Conservation (phyloP, 2,113 vertebrate genomes). For the Cochlearius cochlearius region DNA sequence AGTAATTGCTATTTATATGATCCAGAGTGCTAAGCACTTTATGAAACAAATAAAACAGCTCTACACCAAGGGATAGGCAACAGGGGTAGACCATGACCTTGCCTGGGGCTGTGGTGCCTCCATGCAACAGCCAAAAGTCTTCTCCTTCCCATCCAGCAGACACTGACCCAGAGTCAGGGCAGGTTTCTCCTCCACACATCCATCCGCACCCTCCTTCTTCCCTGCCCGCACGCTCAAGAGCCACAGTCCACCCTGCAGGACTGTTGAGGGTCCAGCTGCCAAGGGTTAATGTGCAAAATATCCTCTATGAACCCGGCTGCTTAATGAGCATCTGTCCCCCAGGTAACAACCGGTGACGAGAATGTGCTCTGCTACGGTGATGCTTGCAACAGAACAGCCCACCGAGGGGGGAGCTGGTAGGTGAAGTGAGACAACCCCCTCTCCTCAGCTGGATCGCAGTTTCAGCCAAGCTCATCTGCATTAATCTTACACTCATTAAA, state of each 20-base stretch:
- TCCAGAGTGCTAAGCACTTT: neutral
- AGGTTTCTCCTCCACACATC: neutral
- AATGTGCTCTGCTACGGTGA: neutral
- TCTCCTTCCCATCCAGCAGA: neutral
- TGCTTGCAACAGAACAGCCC: neutral
- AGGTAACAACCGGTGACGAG: neutral
- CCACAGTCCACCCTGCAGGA: neutral
- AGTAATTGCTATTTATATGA: neutral
- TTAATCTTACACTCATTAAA: slow-evolving; percentile 48
- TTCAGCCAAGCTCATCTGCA: slow-evolving; percentile 36
- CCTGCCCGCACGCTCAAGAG: accelerated
- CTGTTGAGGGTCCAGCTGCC: neutral
- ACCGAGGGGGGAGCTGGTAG: neutral
- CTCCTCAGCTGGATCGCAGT: neutral
- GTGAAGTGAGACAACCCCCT: neutral
- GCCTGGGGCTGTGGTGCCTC: neutral
- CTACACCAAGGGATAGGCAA: neutral
- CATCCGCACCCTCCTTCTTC: neutral
- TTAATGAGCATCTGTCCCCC: neutral
- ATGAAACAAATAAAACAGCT: neutral
- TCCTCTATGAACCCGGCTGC: neutral
- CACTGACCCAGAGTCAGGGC: neutral
- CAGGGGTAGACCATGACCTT: neutral
- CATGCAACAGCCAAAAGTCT: neutral
- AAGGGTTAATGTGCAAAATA: neutral